A percentile compares a stretch with the other conserved stretches of the same genome.
phyloP scores from a whole-genome alignment of 2,797 vertebrate species.

The Pyrocephalus nanus region DNA sequence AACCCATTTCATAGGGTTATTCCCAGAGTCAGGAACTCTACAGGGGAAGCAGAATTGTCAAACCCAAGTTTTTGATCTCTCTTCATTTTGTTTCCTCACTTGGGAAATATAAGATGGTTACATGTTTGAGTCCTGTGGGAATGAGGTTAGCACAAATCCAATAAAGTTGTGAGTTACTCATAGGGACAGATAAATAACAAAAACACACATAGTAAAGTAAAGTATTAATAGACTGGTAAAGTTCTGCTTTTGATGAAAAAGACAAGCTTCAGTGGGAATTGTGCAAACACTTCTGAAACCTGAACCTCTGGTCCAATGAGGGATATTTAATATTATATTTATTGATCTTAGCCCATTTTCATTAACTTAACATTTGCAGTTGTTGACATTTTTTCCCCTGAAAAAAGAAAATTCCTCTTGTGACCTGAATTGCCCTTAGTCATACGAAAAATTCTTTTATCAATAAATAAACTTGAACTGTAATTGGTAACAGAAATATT shows the following conservation, averaged over 20 bases:
- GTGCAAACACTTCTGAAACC: not conserved
- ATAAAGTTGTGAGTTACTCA: not conserved
- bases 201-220: not conserved
- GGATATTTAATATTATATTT: not conserved
- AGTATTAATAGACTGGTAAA: not conserved
- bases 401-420: not conserved
- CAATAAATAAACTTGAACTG: not conserved
- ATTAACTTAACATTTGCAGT: not conserved
- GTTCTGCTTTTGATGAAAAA: not conserved
- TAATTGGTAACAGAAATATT: not conserved
- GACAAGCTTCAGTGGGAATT: not conserved
- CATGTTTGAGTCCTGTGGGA: not conserved
- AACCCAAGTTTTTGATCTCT: not conserved
- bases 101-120: not conserved
- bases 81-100: slow-evolving; percentile 6
- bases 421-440: not conserved
- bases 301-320: not conserved
- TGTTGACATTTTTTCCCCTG: not conserved
- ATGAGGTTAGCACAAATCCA: not conserved
- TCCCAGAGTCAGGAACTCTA: not conserved
- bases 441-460: not conserved
- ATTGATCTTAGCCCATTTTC: not conserved
- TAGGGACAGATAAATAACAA: not conserved
- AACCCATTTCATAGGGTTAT: not conserved
- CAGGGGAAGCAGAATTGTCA: not conserved